Conservation (phyloP, 2,113 vertebrate species). For the Apus apus region DNA sequence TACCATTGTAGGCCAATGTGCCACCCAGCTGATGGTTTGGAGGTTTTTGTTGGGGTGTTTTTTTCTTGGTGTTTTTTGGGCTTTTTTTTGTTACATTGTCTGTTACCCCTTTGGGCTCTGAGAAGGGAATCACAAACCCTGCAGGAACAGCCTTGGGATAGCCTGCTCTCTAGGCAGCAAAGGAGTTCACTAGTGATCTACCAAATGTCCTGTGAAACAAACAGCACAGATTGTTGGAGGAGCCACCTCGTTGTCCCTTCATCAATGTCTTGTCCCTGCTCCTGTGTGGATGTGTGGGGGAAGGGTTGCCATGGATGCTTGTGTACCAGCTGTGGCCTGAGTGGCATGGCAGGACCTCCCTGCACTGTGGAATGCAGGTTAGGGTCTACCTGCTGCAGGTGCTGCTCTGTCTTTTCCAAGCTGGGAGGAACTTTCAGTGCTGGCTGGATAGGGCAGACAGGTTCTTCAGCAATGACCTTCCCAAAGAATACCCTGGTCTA, state of each 20-base stretch:
- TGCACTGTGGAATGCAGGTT: rapidly evolving
- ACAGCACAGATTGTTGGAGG: not conserved
- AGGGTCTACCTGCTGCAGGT: not conserved
- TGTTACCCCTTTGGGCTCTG: not conserved
- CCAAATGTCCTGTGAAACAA: not conserved
- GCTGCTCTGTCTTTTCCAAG: not conserved
- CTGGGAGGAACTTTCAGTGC: not conserved
- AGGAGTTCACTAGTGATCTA: not conserved
- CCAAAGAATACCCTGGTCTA: not conserved
- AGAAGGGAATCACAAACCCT: not conserved
- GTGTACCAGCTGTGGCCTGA: not conserved
- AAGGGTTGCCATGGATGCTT: too few species aligned
- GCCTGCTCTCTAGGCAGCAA: not conserved
- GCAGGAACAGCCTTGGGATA: not conserved
- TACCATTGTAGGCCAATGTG: not conserved
- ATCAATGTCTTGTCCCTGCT: not conserved
- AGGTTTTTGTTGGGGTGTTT: rapidly evolving
- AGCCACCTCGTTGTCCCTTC: not conserved
- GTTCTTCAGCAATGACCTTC: not conserved
- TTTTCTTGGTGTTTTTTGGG: too few species aligned
- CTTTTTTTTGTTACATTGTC: not conserved
- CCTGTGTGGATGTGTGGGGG: too few species aligned
- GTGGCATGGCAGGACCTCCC: not conserved
- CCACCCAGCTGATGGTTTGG: not conserved
- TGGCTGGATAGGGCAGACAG: not conserved